A percentile compares a stretch with the other conserved stretches of the same genome.
These are phyloP conservation scores for Pocillopora grandis DNA, from an alignment of 92 coral and sea anemone species.

Conservation along the genomic window DNA sequence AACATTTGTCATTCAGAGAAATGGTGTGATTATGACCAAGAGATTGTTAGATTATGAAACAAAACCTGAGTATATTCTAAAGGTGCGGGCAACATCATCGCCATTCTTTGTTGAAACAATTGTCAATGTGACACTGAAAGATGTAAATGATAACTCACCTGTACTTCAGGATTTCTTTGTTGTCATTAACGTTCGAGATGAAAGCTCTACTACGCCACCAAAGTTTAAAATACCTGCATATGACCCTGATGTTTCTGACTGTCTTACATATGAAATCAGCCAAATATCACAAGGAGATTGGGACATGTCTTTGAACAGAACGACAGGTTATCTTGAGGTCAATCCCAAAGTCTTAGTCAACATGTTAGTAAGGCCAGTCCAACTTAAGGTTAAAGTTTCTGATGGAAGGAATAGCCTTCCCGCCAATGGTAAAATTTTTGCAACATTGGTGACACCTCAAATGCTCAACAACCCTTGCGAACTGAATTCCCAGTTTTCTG, in stretches of 20 bases:
- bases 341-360: constrained; percentile 79
- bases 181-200: constrained; percentile 81
- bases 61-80: constrained; percentile 70
- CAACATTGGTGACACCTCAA: constrained; percentile 75
- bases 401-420: constrained; percentile 65
- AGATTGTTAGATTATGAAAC: constrained; percentile 78
- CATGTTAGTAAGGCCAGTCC: constrained; percentile 41
- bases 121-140: constrained; percentile 68
- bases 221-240: constrained; percentile 83
- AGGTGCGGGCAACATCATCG: constrained; percentile 76
- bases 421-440: constrained; percentile 76
- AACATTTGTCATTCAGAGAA: constrained; percentile 67
- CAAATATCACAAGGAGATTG: constrained; percentile 63
- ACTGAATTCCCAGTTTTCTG: too few relatives aligned
- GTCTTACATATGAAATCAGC: constrained; percentile 48
- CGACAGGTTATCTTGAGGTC: constrained; percentile 76
- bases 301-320: constrained; percentile 61
- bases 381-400: constrained; percentile 62
- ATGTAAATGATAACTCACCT: constrained; percentile 85
- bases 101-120: constrained; percentile 68
- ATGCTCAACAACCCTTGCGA: constrained; percentile 43
- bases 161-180: constrained; percentile 81
- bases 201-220: constrained; percentile 67
- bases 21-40: constrained; percentile 74
- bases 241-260: constrained; percentile 88